These are phyloP conservation scores for Sanderia malayensis DNA, from an alignment of 30 jellyfish, hydroid and myxozoan species.

Conservation along the genomic window DNA sequence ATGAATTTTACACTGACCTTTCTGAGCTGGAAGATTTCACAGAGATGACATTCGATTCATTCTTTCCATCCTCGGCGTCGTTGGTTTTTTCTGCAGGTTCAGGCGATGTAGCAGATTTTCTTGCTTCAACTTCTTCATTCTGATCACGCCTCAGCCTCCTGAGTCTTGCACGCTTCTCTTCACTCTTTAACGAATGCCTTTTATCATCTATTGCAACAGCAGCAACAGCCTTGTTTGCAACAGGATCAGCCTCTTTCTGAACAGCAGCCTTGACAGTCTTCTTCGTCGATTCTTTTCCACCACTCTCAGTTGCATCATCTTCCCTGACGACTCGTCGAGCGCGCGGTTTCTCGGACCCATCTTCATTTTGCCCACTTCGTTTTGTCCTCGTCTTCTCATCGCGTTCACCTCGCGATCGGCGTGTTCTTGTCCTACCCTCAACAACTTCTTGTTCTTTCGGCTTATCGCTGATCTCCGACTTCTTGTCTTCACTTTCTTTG, in stretches of 20 bases:
- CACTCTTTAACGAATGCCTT: slow-evolving; percentile 33
- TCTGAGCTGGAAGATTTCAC: slow-evolving; percentile 56
- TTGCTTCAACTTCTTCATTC: slow-evolving; percentile 38
- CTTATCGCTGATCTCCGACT: neutral
- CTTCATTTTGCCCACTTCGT: slow-evolving; percentile 8
- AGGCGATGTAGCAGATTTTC: neutral
- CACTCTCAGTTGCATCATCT: slow-evolving; percentile 12
- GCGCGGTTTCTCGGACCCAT: slow-evolving; percentile 36
- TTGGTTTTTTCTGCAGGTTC: slow-evolving; percentile 16
- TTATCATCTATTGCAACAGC: slow-evolving; percentile 29
- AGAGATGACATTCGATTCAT: slow-evolving; percentile 13
- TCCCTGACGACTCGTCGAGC: slow-evolving; percentile 29
- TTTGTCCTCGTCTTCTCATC: slow-evolving; percentile 6
- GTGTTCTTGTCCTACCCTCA: slow-evolving; percentile 18
- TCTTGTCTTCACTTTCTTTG: slow-evolving; percentile 7
- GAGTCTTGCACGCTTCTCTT: slow-evolving; percentile 58
- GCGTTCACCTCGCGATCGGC: slow-evolving; percentile 19
- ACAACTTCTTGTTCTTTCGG: neutral
- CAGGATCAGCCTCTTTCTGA: slow-evolving; percentile 13
- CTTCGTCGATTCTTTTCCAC: neutral
- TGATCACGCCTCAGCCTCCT: slow-evolving; percentile 66
- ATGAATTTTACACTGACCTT: too few relatives aligned
- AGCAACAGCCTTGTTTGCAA: neutral
- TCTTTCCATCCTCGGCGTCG: slow-evolving; percentile 20
- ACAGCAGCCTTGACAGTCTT: neutral